phyloP scores from a whole-genome alignment of 2,888 invertebrate genomes.

The Conchocele bisecta region DNA sequence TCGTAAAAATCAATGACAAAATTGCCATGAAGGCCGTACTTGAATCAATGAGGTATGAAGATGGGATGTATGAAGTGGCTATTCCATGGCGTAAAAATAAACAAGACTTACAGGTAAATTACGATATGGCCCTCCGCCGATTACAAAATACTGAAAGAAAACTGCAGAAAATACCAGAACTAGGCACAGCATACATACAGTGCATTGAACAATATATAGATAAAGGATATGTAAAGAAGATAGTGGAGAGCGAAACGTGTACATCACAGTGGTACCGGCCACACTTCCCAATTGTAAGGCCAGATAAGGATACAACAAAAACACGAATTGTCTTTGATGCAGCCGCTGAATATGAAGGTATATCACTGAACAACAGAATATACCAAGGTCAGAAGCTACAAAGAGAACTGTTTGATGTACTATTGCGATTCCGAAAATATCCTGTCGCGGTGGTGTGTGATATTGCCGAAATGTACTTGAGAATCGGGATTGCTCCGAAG shows the following conservation, averaged over 20 bases:
- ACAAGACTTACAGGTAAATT: not conserved
- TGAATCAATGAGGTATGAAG: conserved; percentile 4
- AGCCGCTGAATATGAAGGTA: conserved; percentile 25
- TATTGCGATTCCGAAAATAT: conserved; percentile 38
- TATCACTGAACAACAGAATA: conserved; percentile 39
- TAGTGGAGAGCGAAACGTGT: not conserved
- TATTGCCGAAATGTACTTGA: conserved; percentile 37
- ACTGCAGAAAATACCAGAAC: not conserved
- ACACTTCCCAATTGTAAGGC: conserved; percentile 8
- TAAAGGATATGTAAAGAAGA: conserved; percentile 13
- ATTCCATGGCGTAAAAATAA: not conserved
- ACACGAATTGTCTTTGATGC: conserved; percentile 51
- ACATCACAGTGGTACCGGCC: conserved; percentile 10
- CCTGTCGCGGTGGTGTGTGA: conserved; percentile 40
- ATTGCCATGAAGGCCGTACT: not conserved
- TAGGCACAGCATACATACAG: not conserved
- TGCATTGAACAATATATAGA: conserved; percentile 2
- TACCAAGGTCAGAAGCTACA: conserved; percentile 52
- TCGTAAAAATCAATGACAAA: not conserved
- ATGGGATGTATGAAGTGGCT: not conserved
- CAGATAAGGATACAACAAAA: conserved; percentile 28
- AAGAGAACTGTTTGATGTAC: conserved; percentile 41
- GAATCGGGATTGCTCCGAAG: not conserved
- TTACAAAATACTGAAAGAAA: conserved; percentile 4
- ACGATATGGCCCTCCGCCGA: not conserved